Base-by-base conservation (phyloP, 2,113 vertebrate genomes). In the Larimichthys crocea region DNA sequence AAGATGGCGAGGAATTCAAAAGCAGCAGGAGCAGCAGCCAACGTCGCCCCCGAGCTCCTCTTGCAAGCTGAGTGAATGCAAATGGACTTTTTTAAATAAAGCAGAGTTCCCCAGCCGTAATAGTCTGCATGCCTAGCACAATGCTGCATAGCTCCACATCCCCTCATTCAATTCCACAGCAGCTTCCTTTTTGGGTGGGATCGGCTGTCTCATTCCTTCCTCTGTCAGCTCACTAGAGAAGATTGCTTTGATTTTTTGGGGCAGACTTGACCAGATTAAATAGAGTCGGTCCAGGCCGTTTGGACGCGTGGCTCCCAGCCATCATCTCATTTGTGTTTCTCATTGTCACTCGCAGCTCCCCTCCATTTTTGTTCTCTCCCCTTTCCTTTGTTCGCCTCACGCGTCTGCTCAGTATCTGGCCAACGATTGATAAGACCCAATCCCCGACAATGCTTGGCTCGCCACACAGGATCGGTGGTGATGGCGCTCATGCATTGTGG, bases 341-440 rank as follows among this genome's bases (percentile, higher is more conserved):
- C 91, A 90, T 94, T 94, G 93, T 94, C 57, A 79, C 81, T 50
- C 49, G 77, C 63, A 87, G 80, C 85, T 86, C 82, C 85, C 80
- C 74, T 86, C 88, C 83, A 86, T 80, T 90, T 91, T 84, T 90
- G 84, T 88, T 84, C 69, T 84, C 50, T 26, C 75, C 85, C 68
- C 44, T 82, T 70, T 66, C 66, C 78, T 91, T 93, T 92, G 91
- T 94, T 93, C 84, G 87, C 83, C 83, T 90, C 80, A 73, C 60
- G 80, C 90, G 87, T 93, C 84, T 86, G 69, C 89, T 92, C 91
- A 83, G 91, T 90, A 95, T 95, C 94, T 95, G 93, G 94, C 88
- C 83, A 85, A 73, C 84, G 88, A 94, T 95, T 96, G 95, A 95
- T 95, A 95, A 95, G 94, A 91, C 89, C 76, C 88, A 94, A 91